Conservation (phyloP, 2,888 invertebrate genomes). For the Nomada lathburiana region DNA sequence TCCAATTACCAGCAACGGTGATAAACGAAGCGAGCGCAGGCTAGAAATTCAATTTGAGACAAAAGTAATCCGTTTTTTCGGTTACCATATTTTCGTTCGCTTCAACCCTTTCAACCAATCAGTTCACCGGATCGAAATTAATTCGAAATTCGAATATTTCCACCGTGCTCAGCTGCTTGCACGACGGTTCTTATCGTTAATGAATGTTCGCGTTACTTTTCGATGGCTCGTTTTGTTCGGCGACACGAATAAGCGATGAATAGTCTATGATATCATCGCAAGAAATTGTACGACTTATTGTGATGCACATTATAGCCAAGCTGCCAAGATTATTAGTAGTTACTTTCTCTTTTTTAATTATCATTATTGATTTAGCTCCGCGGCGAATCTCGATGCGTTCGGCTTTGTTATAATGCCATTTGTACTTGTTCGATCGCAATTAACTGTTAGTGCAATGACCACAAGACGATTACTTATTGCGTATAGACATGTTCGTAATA, state of each 20-base stretch:
- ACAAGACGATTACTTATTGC: not conserved
- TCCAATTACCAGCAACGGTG: too few relatives aligned
- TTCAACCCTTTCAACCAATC: too few relatives aligned
- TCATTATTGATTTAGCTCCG: not conserved
- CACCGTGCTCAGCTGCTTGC: not conserved
- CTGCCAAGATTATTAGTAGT: conserved; percentile 26
- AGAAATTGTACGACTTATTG: conserved; percentile 35
- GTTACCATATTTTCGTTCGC: too few relatives aligned
- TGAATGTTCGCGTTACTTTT: not conserved
- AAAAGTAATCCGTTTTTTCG: too few relatives aligned
- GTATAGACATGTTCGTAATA: too few relatives aligned
- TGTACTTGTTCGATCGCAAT: too few relatives aligned
- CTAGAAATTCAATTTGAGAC: too few relatives aligned
- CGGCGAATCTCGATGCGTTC: too few relatives aligned
- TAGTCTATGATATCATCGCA: not conserved
- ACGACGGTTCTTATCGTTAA: not conserved
- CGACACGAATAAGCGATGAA: not conserved
- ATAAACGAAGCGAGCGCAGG: too few relatives aligned
- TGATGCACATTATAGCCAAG: conserved; percentile 23
- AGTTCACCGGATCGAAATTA: too few relatives aligned
- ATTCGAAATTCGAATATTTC: too few relatives aligned
- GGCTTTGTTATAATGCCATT: too few relatives aligned
- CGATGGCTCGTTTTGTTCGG: not conserved
- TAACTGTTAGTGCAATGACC: not conserved
- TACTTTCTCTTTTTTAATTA: conserved; percentile 16